Conservation (phyloP, 2,888 invertebrate species). For the Clunio marinus region DNA sequence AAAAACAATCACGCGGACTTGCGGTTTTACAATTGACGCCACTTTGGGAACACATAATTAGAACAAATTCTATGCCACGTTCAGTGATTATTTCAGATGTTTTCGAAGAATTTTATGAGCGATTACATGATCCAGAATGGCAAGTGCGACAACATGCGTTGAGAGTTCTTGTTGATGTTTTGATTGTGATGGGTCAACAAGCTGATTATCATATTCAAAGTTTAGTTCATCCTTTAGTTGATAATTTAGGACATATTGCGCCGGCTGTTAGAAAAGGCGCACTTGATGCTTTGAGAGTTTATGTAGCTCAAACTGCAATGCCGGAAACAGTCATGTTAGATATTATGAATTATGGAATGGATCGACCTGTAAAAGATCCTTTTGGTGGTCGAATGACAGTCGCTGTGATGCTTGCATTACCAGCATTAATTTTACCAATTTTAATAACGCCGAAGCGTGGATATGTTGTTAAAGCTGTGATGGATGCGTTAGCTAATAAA, state of each 20-base stretch:
- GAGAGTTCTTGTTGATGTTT: conserved; percentile 70
- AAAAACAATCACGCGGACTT: conserved; percentile 4
- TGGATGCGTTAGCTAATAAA: conserved; percentile 56
- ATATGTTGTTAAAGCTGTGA: conserved; percentile 54
- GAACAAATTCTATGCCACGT: conserved; percentile 67
- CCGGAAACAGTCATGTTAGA: conserved; percentile 64
- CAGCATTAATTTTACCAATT: conserved; percentile 58
- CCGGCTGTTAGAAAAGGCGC: conserved; percentile 78
- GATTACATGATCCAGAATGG: conserved; percentile 74
- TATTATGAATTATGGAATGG: conserved; percentile 63
- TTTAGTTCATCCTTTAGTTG: conserved; percentile 64
- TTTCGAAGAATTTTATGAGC: conserved; percentile 66
- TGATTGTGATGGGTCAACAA: conserved; percentile 66
- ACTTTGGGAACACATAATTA: conserved; percentile 74
- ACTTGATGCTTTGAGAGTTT: conserved; percentile 68
- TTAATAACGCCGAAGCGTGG: conserved; percentile 53
- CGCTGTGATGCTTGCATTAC: conserved; percentile 62
- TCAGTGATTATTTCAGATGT: conserved; percentile 62
- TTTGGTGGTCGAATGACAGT: conserved; percentile 58
- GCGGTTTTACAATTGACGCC: conserved; percentile 60
- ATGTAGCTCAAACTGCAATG: conserved; percentile 64
- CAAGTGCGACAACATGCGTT: conserved; percentile 79
- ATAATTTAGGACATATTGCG: conserved; percentile 73
- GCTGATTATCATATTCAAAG: conserved; percentile 64
- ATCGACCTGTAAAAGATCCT: conserved; percentile 53